A percentile compares a stretch with the other conserved stretches of the same genome.
Evolutionary conservation across 2,113 vertebrate genomes (phyloP).

Genomic region (Pyxicephalus adspersus): DNA sequence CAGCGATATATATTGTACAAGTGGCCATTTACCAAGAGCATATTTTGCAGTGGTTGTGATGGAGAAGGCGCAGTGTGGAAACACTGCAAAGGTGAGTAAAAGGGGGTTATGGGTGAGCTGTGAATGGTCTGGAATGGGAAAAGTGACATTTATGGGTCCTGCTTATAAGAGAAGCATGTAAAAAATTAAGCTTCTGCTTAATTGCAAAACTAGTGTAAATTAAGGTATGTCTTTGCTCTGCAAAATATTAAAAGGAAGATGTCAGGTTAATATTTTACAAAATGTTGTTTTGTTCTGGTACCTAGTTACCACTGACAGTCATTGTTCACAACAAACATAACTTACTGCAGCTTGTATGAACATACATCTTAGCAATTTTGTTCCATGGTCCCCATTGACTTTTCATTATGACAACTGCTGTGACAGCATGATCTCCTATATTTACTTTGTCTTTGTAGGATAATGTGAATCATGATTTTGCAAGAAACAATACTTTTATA

Average conservation of each 20-base stretch:
- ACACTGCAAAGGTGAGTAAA: too few relatives aligned
- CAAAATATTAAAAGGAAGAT: neutral
- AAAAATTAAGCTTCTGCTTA: too few relatives aligned
- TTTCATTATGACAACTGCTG: neutral
- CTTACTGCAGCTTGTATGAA: neutral
- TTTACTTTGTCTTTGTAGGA: slow-evolving; percentile 29
- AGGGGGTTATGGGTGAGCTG: too few relatives aligned
- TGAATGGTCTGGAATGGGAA: too few relatives aligned
- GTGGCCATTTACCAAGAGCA: too few relatives aligned
- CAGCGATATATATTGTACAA: too few relatives aligned
- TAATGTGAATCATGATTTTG: neutral
- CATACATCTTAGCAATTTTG: slow-evolving; percentile 1
- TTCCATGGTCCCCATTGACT: neutral
- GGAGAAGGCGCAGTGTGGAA: too few relatives aligned
- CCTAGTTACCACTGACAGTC: neutral
- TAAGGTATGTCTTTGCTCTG: neutral
- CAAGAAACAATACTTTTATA: slow-evolving; percentile 34
- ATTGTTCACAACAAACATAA: neutral
- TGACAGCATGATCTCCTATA: slow-evolving; percentile 2
- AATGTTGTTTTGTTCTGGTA: neutral
- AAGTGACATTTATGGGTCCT: too few relatives aligned
- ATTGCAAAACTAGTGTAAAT: too few relatives aligned
- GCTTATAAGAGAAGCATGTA: too few relatives aligned
- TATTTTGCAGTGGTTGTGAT: too few relatives aligned
- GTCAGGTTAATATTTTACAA: neutral